Percentiles rank a stretch among this genome's conserved stretches.
Evolutionary conservation across 2,888 invertebrate species (phyloP).

Genomic region (Drosophila phalerata): DNA sequence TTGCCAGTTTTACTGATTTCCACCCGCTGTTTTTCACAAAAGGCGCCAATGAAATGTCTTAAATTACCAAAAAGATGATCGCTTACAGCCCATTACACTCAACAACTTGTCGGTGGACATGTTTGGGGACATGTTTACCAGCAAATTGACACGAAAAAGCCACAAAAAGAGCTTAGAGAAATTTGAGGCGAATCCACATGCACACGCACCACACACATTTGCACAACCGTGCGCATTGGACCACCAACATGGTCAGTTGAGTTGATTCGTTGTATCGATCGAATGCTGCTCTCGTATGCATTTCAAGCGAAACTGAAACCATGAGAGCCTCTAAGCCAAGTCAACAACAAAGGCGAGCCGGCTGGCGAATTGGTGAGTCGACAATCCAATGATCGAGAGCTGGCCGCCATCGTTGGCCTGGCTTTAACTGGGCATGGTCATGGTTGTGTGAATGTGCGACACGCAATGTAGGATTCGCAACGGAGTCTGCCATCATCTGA

Average conservation of each 20-base stretch:
- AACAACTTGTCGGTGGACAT: conserved; percentile 65
- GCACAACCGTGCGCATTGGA: conserved; percentile 26
- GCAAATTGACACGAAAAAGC: conserved; percentile 69
- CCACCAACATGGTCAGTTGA: conserved; percentile 47
- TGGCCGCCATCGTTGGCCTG: conserved; percentile 4
- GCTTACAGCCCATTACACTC: conserved; percentile 61
- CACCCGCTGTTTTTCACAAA: conserved; percentile 55
- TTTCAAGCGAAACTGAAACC: conserved; percentile 70
- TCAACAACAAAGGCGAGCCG: conserved; percentile 51
- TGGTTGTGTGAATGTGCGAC: conserved; percentile 59
- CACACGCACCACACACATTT: conserved; percentile 24
- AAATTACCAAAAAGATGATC: conserved; percentile 49
- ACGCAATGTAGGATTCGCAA: conserved; percentile 43
- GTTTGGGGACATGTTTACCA: conserved; percentile 69
- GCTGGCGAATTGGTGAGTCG: conserved; percentile 3
- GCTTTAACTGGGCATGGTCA: conserved; percentile 26
- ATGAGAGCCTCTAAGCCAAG: conserved; percentile 38
- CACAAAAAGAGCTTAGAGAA: conserved; percentile 64
- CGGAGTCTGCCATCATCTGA: conserved; percentile 37
- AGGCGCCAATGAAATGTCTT: conserved; percentile 36
- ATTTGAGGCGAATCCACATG: conserved; percentile 58
- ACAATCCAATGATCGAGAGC: conserved; percentile 27
- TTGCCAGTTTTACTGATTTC: conserved; percentile 24
- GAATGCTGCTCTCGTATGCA: conserved; percentile 46
- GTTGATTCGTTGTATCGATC: conserved; percentile 33